Conservation (phyloP, 35 echinoderm and acorn worm species). For the Ophioderma brevispina region DNA sequence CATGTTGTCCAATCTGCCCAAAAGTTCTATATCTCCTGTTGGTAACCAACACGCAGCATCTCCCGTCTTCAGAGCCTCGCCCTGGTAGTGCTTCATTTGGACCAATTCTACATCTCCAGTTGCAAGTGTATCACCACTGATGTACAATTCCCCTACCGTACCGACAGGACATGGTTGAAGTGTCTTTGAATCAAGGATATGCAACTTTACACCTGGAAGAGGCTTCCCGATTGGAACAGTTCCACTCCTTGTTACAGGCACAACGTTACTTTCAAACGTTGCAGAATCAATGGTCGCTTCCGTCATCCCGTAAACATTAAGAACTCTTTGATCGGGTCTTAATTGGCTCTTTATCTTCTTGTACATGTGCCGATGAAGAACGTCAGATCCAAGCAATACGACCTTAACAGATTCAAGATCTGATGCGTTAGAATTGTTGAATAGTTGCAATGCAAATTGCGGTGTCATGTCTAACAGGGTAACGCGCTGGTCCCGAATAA, state of each 20-base stretch:
- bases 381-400: conserved; percentile 9
- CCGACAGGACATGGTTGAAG: neutral
- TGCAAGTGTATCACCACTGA: neutral
- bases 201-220: neutral
- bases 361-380: conserved; percentile 5
- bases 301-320: conserved; percentile 7
- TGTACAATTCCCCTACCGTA: neutral
- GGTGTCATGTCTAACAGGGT: conserved; percentile 7
- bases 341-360: neutral
- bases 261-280: neutral
- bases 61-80: neutral
- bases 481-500: conserved; percentile 2
- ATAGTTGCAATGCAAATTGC: neutral
- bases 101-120: neutral
- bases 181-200: neutral
- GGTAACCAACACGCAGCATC: conserved; percentile 3
- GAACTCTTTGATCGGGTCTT: neutral
- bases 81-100: neutral
- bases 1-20: conserved; percentile 26
- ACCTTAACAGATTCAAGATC: conserved; percentile 6
- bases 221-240: neutral
- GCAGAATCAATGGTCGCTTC: conserved; percentile 22
- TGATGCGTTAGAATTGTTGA: neutral
- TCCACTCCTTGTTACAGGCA: neutral
- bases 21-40: neutral